These are phyloP conservation scores for Gopherus evgoodei DNA, from an alignment of 2,113 vertebrate species.

Conservation along the genomic window DNA sequence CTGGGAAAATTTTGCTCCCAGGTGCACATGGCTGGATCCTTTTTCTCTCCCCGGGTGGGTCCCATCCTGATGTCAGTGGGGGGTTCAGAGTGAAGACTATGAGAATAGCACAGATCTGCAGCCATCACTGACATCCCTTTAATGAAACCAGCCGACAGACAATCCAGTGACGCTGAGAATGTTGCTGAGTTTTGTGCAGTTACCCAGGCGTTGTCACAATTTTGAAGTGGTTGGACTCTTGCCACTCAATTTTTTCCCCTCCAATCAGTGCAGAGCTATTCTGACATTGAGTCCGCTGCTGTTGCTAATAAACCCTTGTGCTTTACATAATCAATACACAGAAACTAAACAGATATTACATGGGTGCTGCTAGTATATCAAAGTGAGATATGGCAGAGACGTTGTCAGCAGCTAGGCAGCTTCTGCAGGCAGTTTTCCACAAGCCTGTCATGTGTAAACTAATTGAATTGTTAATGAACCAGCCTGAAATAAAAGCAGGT, in stretches of 20 bases:
- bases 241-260: accelerated
- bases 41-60: not conserved
- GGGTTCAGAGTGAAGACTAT: too few species aligned
- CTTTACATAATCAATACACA: not conserved
- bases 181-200: not conserved
- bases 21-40: not conserved
- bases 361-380: not conserved
- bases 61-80: too few species aligned
- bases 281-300: not conserved
- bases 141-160: too few species aligned
- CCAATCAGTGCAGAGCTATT: not conserved
- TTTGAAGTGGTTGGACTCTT: not conserved
- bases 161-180: too few species aligned
- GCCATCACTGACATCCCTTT: too few species aligned
- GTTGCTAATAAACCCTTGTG: accelerated
- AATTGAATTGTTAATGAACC: constrained; percentile 55
- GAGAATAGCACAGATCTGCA: too few species aligned
- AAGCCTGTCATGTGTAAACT: not conserved
- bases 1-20: not conserved
- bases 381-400: not conserved
- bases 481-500: not conserved
- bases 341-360: not conserved
- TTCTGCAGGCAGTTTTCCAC: accelerated
- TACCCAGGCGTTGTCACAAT: not conserved
- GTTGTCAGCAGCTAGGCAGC: not conserved